Conservation (phyloP, 2,888 invertebrate genomes). For the Frankliniella intonsa region DNA sequence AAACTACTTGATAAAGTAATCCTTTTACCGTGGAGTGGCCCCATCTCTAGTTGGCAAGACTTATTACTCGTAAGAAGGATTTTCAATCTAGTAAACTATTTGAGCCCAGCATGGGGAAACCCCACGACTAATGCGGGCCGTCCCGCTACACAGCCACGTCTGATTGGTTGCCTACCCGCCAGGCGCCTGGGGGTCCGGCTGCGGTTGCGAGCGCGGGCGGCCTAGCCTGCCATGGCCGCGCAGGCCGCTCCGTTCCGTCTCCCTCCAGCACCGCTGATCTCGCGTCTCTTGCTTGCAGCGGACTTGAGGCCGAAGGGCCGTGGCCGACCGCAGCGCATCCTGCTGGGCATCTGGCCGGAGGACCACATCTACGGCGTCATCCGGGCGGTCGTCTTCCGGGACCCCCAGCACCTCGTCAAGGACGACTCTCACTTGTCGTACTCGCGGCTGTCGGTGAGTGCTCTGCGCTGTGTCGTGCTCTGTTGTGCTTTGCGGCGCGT, state of each 20-base stretch:
- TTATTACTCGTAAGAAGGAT: too few relatives aligned
- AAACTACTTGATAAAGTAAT: too few relatives aligned
- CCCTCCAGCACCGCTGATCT: not conserved
- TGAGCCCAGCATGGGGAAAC: too few relatives aligned
- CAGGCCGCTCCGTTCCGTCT: too few relatives aligned
- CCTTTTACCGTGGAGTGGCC: too few relatives aligned
- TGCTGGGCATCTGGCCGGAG: slow-evolving; percentile 89
- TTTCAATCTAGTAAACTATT: too few relatives aligned
- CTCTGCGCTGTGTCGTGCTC: not conserved
- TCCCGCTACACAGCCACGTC: too few relatives aligned
- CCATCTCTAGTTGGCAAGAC: too few relatives aligned
- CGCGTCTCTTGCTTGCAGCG: slow-evolving; percentile 44
- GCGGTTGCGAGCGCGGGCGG: not conserved
- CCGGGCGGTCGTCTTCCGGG: slow-evolving; percentile 86
- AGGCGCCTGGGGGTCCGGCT: not conserved
- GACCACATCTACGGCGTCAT: slow-evolving; percentile 91
- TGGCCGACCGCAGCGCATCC: slow-evolving; percentile 83
- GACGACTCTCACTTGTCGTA: slow-evolving; percentile 57
- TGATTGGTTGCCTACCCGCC: too few relatives aligned
- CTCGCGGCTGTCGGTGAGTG: slow-evolving; percentile 58
- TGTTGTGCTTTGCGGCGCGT: not conserved
- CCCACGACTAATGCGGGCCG: too few relatives aligned
- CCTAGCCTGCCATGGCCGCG: slow-evolving; percentile 30
- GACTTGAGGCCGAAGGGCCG: slow-evolving; percentile 87
- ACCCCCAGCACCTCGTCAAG: slow-evolving; percentile 65